Conservation (phyloP, 2,888 invertebrate genomes). For the Hydraecia micacea region DNA sequence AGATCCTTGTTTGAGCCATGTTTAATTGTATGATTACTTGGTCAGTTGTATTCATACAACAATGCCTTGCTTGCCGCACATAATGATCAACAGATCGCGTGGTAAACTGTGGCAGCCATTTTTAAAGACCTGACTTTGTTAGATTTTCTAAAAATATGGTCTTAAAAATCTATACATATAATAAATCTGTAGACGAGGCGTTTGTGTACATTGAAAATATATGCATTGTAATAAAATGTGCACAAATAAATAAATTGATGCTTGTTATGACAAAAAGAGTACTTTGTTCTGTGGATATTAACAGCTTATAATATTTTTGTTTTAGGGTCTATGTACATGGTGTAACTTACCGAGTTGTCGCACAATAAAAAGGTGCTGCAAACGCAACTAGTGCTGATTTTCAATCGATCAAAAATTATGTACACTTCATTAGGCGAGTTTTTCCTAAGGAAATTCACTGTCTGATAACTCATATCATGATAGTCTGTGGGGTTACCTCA, state of each 20-base stretch:
- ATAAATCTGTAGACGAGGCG: too few relatives aligned
- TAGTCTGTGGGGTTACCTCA: slow-evolving; percentile 89
- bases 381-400: background rate
- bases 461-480: background rate
- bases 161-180: too few relatives aligned
- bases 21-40: slow-evolving; percentile 3
- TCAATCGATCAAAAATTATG: too few relatives aligned
- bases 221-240: background rate
- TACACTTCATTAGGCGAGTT: background rate
- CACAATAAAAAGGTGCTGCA: background rate
- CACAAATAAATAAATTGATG: background rate
- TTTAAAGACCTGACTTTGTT: background rate
- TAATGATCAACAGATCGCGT: background rate
- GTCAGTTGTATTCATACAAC: background rate
- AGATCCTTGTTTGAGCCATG: background rate
- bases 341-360: too few relatives aligned
- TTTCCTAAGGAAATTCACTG: background rate
- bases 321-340: background rate
- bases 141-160: too few relatives aligned
- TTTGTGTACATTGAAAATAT: too few relatives aligned
- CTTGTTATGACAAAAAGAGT: too few relatives aligned
- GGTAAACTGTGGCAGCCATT: background rate
- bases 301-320: background rate
- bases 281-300: background rate
- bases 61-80: background rate